Conservation (phyloP, 2,797 vertebrate genomes). For the Falco berigora region DNA sequence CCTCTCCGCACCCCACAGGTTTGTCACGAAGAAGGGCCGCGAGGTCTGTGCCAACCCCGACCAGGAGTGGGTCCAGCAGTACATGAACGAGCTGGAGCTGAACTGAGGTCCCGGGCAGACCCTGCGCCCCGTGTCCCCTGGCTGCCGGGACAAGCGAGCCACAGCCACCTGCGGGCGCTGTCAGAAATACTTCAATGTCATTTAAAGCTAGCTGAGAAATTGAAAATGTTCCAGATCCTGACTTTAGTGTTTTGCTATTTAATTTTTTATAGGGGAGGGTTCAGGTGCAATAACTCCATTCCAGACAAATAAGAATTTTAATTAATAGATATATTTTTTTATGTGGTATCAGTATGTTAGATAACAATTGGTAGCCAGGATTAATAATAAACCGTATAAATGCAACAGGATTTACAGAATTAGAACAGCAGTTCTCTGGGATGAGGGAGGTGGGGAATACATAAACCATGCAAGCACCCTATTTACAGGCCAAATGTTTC, state of each 20-base stretch:
- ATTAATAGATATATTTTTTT: not conserved
- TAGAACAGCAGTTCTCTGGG: not conserved
- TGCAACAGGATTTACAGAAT: not conserved
- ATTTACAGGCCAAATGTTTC: not conserved
- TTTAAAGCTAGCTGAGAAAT: not conserved
- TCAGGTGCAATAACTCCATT: not conserved
- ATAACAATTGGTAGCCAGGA: not conserved
- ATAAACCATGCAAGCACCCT: not conserved
- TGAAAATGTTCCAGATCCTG: not conserved
- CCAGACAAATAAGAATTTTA: not conserved
- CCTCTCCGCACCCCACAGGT: constrained; percentile 1
- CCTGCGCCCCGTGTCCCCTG: accelerated
- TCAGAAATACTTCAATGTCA: not conserved
- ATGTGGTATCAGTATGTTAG: not conserved
- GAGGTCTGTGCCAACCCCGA: not conserved
- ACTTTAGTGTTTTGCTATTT: not conserved
- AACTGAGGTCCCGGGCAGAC: not conserved
- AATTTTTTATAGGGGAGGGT: not conserved
- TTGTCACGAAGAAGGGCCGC: not conserved
- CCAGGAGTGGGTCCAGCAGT: constrained; percentile 29
- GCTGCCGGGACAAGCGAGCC: accelerated
- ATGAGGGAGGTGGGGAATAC: not conserved
- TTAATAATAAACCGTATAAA: not conserved
- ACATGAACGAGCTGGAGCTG: not conserved
- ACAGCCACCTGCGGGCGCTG: accelerated